These are phyloP conservation scores for Hypotaenidia philippensis DNA, from an alignment of 2,797 vertebrate genomes.

Conservation along the genomic window DNA sequence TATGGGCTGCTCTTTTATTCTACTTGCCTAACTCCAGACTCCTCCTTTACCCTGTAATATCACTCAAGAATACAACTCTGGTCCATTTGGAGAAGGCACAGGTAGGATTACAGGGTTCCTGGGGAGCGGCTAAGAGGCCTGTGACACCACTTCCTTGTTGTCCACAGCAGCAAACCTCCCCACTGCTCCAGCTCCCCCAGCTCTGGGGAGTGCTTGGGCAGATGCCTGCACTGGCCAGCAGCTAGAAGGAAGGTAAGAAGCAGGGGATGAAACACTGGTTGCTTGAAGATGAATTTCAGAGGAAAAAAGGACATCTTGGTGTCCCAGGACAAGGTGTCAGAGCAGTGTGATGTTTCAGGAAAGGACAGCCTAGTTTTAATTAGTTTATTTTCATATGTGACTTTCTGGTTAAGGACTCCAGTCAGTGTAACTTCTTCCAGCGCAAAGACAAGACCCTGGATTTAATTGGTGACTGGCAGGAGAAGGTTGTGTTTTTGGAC, in stretches of 20 bases:
- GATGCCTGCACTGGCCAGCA: not conserved
- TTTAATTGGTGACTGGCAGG: not conserved
- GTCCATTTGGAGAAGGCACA: not conserved
- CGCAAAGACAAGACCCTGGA: not conserved
- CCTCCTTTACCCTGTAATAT: not conserved
- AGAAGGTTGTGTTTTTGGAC: slow-evolving; percentile 26
- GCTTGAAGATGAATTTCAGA: not conserved
- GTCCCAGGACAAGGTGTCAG: not conserved
- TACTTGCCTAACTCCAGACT: not conserved
- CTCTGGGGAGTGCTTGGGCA: not conserved
- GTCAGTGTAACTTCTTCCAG: not conserved
- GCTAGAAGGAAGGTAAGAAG: not conserved
- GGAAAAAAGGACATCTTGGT: not conserved
- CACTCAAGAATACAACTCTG: not conserved
- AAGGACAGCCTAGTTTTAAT: slow-evolving; percentile 1
- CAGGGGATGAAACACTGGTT: not conserved
- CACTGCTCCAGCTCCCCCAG: not conserved
- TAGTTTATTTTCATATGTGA: slow-evolving; percentile 44
- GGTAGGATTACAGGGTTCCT: not conserved
- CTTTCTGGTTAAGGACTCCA: slow-evolving; percentile 17
- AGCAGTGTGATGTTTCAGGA: not conserved
- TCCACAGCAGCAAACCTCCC: not conserved
- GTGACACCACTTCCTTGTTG: not conserved
- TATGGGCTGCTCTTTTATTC: not conserved
- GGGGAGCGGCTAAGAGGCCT: not conserved